phyloP scores from a whole-genome alignment of 1,140 invertebrate genomes.

The Potamilus streckersoni region DNA sequence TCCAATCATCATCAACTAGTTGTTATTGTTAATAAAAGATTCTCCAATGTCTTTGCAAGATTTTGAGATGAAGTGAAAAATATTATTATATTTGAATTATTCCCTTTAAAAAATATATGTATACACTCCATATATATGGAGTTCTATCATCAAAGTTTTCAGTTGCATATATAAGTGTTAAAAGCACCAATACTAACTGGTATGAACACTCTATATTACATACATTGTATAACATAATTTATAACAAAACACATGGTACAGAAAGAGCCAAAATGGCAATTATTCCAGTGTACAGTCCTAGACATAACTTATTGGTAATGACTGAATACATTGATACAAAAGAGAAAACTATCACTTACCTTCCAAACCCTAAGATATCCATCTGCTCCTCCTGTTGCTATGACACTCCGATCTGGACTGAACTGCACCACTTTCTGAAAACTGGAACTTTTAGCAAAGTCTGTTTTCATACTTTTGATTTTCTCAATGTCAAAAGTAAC shows the following conservation, averaged over 20 bases:
- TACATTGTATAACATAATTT: too few relatives aligned
- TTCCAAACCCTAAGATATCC: constrained; percentile 89
- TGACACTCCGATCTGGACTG: constrained; percentile 78
- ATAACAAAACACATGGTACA: background rate
- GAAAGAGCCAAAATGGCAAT: background rate
- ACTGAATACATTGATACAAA: background rate
- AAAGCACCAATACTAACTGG: too few relatives aligned
- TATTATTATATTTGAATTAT: too few relatives aligned
- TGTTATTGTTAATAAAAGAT: too few relatives aligned
- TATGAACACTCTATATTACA: too few relatives aligned
- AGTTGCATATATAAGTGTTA: too few relatives aligned
- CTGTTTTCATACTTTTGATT: constrained; percentile 65
- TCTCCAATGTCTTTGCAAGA: too few relatives aligned
- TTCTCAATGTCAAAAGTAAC: constrained; percentile 69
- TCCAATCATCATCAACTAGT: too few relatives aligned
- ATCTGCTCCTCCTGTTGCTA: constrained; percentile 93
- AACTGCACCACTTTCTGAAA: constrained; percentile 89
- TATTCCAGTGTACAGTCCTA: background rate
- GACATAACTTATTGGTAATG: background rate
- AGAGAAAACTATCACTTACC: constrained; percentile 42
- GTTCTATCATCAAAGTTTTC: too few relatives aligned
- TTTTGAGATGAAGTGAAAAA: too few relatives aligned
- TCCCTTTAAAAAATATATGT: too few relatives aligned
- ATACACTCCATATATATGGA: too few relatives aligned
- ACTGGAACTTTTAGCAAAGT: constrained; percentile 76